Percentiles rank a stretch among this genome's conserved stretches.
Conservation (phyloP, 2,888 invertebrate genomes). For the Thelaira solivaga region DNA sequence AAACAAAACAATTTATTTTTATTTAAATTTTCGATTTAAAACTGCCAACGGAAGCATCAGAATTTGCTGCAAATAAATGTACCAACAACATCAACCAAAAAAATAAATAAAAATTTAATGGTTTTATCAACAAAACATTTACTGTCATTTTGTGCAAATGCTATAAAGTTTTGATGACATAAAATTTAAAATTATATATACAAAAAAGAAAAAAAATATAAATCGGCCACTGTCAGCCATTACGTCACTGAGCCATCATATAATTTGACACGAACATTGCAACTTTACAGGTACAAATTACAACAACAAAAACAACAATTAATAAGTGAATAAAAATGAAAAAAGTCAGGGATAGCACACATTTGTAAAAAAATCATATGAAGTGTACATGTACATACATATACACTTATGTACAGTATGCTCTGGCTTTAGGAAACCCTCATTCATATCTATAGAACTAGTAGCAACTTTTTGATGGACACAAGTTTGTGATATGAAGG, state of each 20-base stretch:
- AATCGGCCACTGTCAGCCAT: constrained; percentile 44
- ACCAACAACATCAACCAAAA: too few relatives aligned
- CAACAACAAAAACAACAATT: neutral
- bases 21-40: constrained; percentile 44
- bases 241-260: constrained; percentile 56
- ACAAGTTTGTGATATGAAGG: too few relatives aligned
- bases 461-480: too few relatives aligned
- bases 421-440: too few relatives aligned
- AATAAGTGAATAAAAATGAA: neutral
- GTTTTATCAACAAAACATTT: constrained; percentile 49
- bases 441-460: too few relatives aligned
- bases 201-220: constrained; percentile 28
- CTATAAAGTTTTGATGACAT: constrained; percentile 21
- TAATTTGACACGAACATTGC: constrained; percentile 58
- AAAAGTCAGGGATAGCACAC: neutral
- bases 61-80: constrained; percentile 6
- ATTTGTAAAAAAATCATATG: neutral
- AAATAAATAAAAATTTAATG: constrained; percentile 49
- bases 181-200: constrained; percentile 11
- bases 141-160: constrained; percentile 16
- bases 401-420: too few relatives aligned
- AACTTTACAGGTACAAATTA: constrained; percentile 32
- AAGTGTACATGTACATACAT: too few relatives aligned
- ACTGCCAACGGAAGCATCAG: constrained; percentile 22
- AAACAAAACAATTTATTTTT: constrained; percentile 45